These are phyloP conservation scores for Porites evermanni DNA, from an alignment of 92 coral and sea anemone species.

Conservation along the genomic window DNA sequence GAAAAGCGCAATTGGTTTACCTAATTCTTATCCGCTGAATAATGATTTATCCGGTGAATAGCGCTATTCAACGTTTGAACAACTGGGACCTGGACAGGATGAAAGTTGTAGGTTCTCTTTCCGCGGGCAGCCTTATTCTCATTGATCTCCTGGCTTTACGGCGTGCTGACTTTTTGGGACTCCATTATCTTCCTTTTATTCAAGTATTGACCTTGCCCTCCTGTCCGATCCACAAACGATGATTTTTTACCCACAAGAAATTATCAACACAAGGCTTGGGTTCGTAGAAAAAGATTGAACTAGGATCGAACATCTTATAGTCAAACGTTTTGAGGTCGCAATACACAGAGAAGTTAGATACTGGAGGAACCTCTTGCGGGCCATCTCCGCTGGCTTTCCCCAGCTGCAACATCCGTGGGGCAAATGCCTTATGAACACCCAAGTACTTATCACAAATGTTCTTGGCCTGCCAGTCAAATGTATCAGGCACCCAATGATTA, in stretches of 20 bases:
- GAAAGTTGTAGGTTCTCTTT: too few species aligned
- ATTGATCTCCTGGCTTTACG: neutral
- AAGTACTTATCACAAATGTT: slow-evolving; percentile 43
- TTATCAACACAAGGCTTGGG: slow-evolving; percentile 63
- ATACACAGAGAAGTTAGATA: slow-evolving; percentile 25
- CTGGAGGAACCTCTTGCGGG: slow-evolving; percentile 14
- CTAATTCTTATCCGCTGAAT: too few species aligned
- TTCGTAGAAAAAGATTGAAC: slow-evolving; percentile 15
- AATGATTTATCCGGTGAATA: too few species aligned
- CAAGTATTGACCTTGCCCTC: slow-evolving; percentile 34
- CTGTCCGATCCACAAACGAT: slow-evolving; percentile 50
- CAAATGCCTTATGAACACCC: slow-evolving; percentile 61
- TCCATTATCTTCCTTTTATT: neutral
- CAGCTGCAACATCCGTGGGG: slow-evolving; percentile 37
- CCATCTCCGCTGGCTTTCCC: slow-evolving; percentile 58
- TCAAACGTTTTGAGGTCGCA: slow-evolving; percentile 47
- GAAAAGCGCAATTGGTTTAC: too few species aligned
- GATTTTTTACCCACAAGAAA: slow-evolving; percentile 41
- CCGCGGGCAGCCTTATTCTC: too few species aligned
- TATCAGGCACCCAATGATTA: slow-evolving; percentile 9
- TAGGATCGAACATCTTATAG: slow-evolving; percentile 11
- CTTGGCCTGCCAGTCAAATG: slow-evolving; percentile 35
- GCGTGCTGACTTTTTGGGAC: neutral
- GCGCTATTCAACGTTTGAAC: too few species aligned
- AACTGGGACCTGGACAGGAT: too few species aligned